These are phyloP conservation scores for Tenthredo scrophulariae DNA, from an alignment of 2,888 invertebrate genomes.

Conservation along the genomic window DNA sequence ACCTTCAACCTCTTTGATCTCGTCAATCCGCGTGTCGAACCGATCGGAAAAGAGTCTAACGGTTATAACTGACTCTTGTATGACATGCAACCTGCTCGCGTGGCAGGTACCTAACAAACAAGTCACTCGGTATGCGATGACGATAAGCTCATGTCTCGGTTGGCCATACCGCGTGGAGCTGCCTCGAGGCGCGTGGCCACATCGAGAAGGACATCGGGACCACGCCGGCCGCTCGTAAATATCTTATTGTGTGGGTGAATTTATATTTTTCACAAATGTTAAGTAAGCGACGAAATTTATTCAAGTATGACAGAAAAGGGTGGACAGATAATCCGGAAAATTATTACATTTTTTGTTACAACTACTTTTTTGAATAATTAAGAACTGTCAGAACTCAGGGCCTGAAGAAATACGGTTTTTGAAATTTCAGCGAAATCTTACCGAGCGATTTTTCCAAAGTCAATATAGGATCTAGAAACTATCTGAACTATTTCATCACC, in stretches of 20 bases:
- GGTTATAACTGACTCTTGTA: slow-evolving; percentile 31
- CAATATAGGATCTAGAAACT: neutral
- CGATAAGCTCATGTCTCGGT: slow-evolving; percentile 28
- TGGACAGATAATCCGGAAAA: neutral
- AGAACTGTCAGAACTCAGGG: too few relatives aligned
- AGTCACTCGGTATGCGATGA: slow-evolving; percentile 48
- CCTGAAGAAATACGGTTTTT: too few relatives aligned
- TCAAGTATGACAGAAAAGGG: neutral
- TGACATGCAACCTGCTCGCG: slow-evolving; percentile 44
- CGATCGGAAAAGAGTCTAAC: slow-evolving; percentile 17
- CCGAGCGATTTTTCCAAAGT: neutral
- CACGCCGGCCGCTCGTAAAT: neutral
- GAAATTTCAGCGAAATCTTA: too few relatives aligned
- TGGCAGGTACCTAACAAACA: slow-evolving; percentile 47
- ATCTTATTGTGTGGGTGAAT: neutral
- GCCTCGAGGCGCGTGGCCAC: slow-evolving; percentile 24
- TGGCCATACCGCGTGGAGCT: neutral
- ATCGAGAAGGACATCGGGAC: slow-evolving; percentile 6
- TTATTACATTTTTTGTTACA: neutral
- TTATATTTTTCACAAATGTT: neutral
- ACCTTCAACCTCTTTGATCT: slow-evolving; percentile 25
- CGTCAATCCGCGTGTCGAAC: slow-evolving; percentile 32
- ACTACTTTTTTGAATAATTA: too few relatives aligned
- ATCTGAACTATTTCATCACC: neutral
- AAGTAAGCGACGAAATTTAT: neutral